Conservation (phyloP, 2,888 invertebrate genomes). For the Sarcophaga variegata region DNA sequence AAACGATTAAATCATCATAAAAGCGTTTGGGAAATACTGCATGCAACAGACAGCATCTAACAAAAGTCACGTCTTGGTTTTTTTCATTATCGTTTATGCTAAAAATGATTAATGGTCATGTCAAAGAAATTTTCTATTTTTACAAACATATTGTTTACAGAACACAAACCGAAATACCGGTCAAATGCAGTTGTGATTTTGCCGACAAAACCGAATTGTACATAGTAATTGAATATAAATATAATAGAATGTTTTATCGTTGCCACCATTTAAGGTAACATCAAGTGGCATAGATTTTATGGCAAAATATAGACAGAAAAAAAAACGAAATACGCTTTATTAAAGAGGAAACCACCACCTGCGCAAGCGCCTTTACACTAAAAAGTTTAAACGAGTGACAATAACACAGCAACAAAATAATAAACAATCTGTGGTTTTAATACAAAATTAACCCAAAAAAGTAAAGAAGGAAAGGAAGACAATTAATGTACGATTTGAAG, state of each 20-base stretch:
- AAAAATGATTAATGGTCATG: slow-evolving; percentile 63
- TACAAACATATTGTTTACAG: slow-evolving; percentile 12
- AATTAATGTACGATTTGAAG: no score
- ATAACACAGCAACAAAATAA: slow-evolving; percentile 13
- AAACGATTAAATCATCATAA: no score
- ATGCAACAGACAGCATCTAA: slow-evolving; percentile 40
- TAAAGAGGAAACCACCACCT: slow-evolving; percentile 75
- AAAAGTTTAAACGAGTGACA: slow-evolving; percentile 26
- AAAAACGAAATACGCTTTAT: slow-evolving; percentile 1
- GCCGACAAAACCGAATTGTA: slow-evolving; percentile 50
- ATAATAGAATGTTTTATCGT: slow-evolving; percentile 49
- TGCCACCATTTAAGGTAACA: slow-evolving; percentile 75
- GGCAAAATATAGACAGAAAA: slow-evolving; percentile 32
- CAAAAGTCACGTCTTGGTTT: slow-evolving; percentile 61
- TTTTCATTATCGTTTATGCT: slow-evolving; percentile 39
- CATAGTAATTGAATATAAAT: slow-evolving; percentile 7
- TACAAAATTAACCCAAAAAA: no score
- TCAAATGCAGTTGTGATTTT: slow-evolving; percentile 39
- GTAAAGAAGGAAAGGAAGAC: no score
- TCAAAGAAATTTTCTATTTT: slow-evolving; percentile 64
- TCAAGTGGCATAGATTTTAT: slow-evolving; percentile 77
- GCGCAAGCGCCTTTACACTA: slow-evolving; percentile 74
- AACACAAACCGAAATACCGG: slow-evolving; percentile 41
- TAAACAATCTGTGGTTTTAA: not conserved
- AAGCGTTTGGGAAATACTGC: slow-evolving; percentile 23